phyloP scores from a whole-genome alignment of 2,113 vertebrate species.

The Fregata magnificens region DNA sequence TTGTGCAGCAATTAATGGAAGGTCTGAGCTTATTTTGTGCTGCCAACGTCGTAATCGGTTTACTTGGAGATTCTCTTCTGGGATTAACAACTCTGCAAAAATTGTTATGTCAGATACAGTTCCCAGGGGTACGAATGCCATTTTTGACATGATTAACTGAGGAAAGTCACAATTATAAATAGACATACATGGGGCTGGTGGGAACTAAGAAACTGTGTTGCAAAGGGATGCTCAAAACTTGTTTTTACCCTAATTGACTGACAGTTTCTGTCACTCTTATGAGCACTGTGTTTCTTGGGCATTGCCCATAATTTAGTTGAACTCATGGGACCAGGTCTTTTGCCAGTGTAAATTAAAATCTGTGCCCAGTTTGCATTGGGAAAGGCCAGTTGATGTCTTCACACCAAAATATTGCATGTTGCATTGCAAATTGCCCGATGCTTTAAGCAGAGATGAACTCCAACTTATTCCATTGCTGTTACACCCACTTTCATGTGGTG shows the following conservation, averaged over 20 bases:
- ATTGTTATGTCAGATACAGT: not conserved
- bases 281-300: not conserved
- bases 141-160: conserved; percentile 33
- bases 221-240: not conserved
- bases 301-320: not conserved
- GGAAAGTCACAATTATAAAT: conserved; percentile 24
- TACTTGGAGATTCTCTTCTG: conserved; percentile 9
- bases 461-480: conserved; percentile 37
- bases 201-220: not conserved
- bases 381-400: not conserved
- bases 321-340: not conserved
- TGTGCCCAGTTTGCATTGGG: not conserved
- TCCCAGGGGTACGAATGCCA: conserved; percentile 16
- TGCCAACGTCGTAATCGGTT: not conserved
- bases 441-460: conserved; percentile 29
- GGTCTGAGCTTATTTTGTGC: not conserved
- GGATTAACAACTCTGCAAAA: conserved; percentile 18
- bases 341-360: not conserved
- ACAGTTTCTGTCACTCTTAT: not conserved
- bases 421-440: not conserved
- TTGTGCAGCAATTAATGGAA: conserved; percentile 8
- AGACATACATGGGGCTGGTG: not conserved
- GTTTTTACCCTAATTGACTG: not conserved
- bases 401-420: conserved; percentile 1
- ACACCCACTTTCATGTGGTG: conserved; percentile 64